Base-by-base conservation (phyloP, 2,888 invertebrate genomes). In the Cryptosula pallasiana region DNA sequence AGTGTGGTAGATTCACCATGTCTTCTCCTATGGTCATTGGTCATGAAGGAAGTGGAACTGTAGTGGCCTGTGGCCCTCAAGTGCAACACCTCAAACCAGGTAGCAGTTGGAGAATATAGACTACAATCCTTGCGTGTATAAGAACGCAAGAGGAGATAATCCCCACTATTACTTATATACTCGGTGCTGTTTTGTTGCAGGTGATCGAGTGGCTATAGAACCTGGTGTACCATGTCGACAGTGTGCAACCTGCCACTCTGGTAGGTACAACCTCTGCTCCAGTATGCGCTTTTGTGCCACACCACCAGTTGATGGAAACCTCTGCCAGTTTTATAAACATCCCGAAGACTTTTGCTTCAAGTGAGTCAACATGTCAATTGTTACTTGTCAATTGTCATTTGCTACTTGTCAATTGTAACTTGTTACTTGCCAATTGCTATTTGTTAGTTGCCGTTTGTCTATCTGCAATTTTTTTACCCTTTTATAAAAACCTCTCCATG, bases 251-350 rank as follows among this genome's bases (percentile, higher is more conserved):
- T 80, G 80, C 74, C 78, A 77, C 71, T 69, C 73, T 2, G 80
- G 80, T 13, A 70, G 76, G 35, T 80, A 80, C 74, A 80, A 80
- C 74, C 74, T 80, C 45, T 80, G 80, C 73, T 76, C 74, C 35
- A 74, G 77, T 54, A 78, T 84, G 23, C 72, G 76, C 72, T 82
- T 82, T 77, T 80, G 79, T 74, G 79, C 79, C 58, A 80, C 81
- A 32, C 80, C 80, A 0, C 79, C 80, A 25, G 77, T 77, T 55
- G 73, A 79, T 55, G 79, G 80, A 0, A 79, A 77, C 71, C 71
- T 80, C 55, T 77, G 77, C 70, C 75, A 72, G 23, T 76, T 75
- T 71, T 79, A 76, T 73, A 77, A 73, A 63, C 80, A 80, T 71
- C 75, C 78, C 23, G 80, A 78, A 9, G 79, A 80, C 73, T 79